Evolutionary conservation across 2,113 vertebrate genomes (phyloP).

Genomic region (Caranx ignobilis): DNA sequence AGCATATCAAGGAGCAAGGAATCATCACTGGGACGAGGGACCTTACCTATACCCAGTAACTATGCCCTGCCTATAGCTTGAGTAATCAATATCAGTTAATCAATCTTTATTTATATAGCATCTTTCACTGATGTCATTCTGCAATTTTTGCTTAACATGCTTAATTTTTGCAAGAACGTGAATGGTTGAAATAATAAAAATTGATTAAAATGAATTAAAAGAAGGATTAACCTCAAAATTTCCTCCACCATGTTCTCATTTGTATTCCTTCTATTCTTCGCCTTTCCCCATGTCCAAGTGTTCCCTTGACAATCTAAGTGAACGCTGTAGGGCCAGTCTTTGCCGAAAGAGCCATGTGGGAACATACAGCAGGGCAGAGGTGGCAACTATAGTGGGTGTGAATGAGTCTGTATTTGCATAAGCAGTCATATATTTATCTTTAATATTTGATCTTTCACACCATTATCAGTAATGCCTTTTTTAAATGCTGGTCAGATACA

Average conservation of each 20-base stretch:
- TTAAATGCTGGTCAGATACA: conserved; percentile 20
- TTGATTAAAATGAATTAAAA: no score
- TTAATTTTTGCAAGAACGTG: no score
- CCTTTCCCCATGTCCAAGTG: conserved; percentile 11
- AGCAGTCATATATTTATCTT: conserved; percentile 3
- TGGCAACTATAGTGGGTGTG: conserved; percentile 15
- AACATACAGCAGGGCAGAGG: conserved; percentile 14
- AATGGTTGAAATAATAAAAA: no score
- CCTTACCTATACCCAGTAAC: no score
- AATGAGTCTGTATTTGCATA: conserved; percentile 32
- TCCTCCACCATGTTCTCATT: conserved; percentile 30
- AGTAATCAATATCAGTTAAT: no score
- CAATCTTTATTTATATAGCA: no score
- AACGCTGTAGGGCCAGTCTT: conserved; percentile 17
- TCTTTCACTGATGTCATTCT: no score
- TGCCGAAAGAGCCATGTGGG: conserved; percentile 16
- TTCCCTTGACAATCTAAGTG: conserved; percentile 31
- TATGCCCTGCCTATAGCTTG: no score
- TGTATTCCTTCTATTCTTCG: conserved; percentile 42
- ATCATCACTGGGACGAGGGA: no score
- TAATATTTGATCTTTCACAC: conserved; percentile 7
- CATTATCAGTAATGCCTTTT: conserved; percentile 17
- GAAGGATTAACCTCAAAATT: conserved; percentile 10
- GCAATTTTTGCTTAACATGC: no score
- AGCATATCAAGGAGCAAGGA: no score